A percentile compares a stretch with the other conserved stretches of the same genome.
Evolutionary conservation across 2,113 vertebrate species (phyloP).

Genomic region (Pontoporia blainvillei): DNA sequence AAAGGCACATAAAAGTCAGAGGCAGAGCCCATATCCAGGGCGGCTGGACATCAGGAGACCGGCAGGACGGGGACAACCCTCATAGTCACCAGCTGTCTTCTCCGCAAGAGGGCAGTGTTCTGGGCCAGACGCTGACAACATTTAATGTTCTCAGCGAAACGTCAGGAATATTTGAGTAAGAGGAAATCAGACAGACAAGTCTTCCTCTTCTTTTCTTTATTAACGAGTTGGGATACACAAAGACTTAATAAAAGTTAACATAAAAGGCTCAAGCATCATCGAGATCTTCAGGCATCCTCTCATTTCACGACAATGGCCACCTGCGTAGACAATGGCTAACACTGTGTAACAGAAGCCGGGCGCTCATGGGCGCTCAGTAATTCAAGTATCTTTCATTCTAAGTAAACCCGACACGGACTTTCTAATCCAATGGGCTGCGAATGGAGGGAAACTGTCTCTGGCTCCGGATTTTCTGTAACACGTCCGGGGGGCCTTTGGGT

Average conservation of each 20-base stretch:
- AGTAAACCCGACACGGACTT: background rate
- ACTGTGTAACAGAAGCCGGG: conserved; percentile 10
- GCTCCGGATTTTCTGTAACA: background rate
- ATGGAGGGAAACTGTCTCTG: background rate
- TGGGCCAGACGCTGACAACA: background rate
- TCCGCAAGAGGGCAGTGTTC: background rate
- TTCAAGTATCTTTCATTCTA: conserved; percentile 65
- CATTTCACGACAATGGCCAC: background rate
- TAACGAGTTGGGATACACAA: conserved; percentile 70
- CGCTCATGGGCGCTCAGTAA: background rate
- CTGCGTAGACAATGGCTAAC: background rate
- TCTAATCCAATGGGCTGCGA: background rate
- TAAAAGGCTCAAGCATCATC: conserved; percentile 59
- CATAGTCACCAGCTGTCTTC: accelerated
- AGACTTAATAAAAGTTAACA: conserved; percentile 67
- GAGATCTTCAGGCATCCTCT: conserved; percentile 25
- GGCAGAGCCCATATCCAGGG: background rate
- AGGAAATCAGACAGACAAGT: background rate
- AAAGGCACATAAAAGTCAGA: background rate
- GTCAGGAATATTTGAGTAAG: background rate
- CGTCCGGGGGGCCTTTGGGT: background rate
- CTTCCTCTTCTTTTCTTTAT: conserved; percentile 62
- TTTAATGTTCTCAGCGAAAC: background rate
- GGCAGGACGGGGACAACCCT: background rate
- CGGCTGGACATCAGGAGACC: background rate